phyloP scores from a whole-genome alignment of 1,140 invertebrate genomes.

The Ostrea denselamellosa region DNA sequence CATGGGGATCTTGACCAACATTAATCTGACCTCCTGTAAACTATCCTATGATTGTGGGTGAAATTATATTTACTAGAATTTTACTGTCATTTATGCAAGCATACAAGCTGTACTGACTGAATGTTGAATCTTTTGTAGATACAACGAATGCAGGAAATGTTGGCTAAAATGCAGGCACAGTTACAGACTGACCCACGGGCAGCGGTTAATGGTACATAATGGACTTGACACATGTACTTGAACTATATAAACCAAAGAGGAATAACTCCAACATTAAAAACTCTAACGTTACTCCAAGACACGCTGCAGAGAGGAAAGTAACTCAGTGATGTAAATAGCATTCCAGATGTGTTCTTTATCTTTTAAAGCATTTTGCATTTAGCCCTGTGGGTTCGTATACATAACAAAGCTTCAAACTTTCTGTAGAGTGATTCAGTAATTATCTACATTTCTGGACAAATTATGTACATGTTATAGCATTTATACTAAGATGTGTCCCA shows the following conservation, averaged over 20 bases:
- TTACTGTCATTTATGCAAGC: too few species aligned
- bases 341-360: slow-evolving; percentile 10
- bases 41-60: too few species aligned
- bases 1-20: too few species aligned
- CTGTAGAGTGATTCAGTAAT: not conserved
- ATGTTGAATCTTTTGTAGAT: slow-evolving; percentile 20
- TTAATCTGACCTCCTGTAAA: too few species aligned
- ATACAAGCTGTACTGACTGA: not conserved
- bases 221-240: not conserved
- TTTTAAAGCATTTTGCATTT: not conserved
- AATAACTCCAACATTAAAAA: not conserved
- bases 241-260: not conserved
- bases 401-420: not conserved
- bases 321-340: slow-evolving; percentile 10
- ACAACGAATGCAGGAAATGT: slow-evolving; percentile 56
- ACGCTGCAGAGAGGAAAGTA: not conserved
- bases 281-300: not conserved
- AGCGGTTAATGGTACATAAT: slow-evolving; percentile 39
- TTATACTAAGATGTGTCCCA: not conserved
- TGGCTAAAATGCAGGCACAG: slow-evolving; percentile 52
- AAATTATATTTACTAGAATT: too few species aligned
- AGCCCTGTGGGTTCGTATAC: too few species aligned
- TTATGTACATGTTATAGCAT: not conserved
- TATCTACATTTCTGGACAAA: not conserved
- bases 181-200: slow-evolving; percentile 37